A percentile compares a stretch with the other conserved stretches of the same genome.
phyloP scores from a whole-genome alignment of 1,140 invertebrate genomes.

The Pectinophora gossypiella region DNA sequence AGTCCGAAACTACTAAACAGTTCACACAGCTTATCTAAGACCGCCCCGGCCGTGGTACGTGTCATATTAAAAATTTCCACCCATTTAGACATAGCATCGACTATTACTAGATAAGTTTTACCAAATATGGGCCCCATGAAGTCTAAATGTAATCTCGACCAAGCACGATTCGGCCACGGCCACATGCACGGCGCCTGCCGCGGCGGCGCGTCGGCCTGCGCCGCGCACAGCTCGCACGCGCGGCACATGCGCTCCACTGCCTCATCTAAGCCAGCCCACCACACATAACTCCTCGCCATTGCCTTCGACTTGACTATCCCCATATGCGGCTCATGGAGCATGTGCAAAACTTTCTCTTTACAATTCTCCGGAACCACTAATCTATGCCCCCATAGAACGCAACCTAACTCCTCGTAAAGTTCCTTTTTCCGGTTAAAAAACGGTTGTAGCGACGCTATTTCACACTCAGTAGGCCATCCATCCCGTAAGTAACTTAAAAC shows the following conservation, averaged over 20 bases:
- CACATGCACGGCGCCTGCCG: not conserved
- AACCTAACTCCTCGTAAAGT: not conserved
- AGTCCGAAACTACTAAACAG: not conserved
- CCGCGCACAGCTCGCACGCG: slow-evolving; percentile 8
- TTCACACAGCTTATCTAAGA: not conserved
- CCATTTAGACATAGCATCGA: no score
- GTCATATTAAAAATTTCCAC: not conserved
- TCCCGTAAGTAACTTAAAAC: not conserved
- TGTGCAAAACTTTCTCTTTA: not conserved
- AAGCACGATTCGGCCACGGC: not conserved
- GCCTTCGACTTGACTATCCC: slow-evolving; percentile 16
- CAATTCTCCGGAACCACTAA: no score
- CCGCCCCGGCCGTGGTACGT: not conserved
- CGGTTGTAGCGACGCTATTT: not conserved
- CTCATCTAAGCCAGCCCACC: no score
- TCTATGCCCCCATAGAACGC: not conserved
- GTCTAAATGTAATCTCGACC: not conserved
- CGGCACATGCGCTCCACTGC: not conserved
- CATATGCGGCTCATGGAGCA: no score
- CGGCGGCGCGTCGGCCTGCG: no score
- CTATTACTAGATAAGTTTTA: no score
- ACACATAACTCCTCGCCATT: slow-evolving; percentile 14
- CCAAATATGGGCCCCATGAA: no score
- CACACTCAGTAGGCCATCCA: not conserved
- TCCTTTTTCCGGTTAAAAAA: not conserved